A percentile compares a stretch with the other conserved stretches of the same genome.
phyloP scores from a whole-genome alignment of 2,113 vertebrate genomes.

The Poecilia latipinna region DNA sequence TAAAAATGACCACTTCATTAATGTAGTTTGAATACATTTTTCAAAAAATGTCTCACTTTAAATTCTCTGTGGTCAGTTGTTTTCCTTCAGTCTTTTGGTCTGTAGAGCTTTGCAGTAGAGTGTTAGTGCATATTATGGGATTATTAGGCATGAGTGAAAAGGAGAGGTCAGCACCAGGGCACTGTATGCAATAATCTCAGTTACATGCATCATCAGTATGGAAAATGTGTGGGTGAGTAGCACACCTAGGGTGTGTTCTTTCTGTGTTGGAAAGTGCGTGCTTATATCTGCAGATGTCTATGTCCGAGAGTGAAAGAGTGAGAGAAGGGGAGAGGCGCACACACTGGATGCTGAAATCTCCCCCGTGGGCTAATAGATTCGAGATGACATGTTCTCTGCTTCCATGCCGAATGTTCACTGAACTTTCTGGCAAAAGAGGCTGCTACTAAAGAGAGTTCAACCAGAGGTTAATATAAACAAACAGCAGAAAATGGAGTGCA shows the following conservation, averaged over 20 bases:
- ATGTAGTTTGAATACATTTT: background rate
- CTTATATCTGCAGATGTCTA: slow-evolving; percentile 21
- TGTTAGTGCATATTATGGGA: slow-evolving; percentile 73
- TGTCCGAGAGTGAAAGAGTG: slow-evolving; percentile 31
- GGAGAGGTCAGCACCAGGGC: slow-evolving; percentile 71
- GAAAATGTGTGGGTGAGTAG: slow-evolving; percentile 71
- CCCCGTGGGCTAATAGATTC: slow-evolving; percentile 94
- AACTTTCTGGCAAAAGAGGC: slow-evolving; percentile 92
- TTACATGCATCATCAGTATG: slow-evolving; percentile 78
- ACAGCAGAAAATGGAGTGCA: slow-evolving; percentile 90
- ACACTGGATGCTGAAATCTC: slow-evolving; percentile 81
- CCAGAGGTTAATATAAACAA: slow-evolving; percentile 97
- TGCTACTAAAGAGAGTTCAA: slow-evolving; percentile 98
- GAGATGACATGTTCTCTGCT: slow-evolving; percentile 91
- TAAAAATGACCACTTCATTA: background rate
- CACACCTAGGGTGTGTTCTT: slow-evolving; percentile 62
- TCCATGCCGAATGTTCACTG: slow-evolving; percentile 89
- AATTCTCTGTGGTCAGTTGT: background rate
- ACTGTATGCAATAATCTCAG: slow-evolving; percentile 79
- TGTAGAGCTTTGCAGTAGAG: slow-evolving; percentile 21
- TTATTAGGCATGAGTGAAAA: slow-evolving; percentile 85
- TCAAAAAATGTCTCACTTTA: background rate
- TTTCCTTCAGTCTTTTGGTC: background rate
- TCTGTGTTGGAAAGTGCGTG: slow-evolving; percentile 19
- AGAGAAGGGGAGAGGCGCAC: slow-evolving; percentile 33